phyloP scores from a whole-genome alignment of 2,888 invertebrate genomes.

The Orthonevra nobilis region DNA sequence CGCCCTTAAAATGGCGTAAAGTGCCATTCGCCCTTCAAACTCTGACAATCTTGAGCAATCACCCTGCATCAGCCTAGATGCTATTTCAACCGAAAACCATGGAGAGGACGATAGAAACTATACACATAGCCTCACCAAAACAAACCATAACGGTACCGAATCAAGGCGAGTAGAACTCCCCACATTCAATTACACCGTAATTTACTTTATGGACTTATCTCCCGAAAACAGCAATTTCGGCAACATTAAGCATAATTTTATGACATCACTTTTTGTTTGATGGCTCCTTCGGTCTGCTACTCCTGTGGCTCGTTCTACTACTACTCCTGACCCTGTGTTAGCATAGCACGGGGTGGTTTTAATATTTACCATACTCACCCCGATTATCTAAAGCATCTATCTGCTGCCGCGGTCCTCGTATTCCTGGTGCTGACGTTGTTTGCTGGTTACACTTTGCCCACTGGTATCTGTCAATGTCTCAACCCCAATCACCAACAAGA shows the following conservation, averaged over 20 bases:
- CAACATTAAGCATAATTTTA: constrained; percentile 80
- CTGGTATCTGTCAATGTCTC: constrained; percentile 70
- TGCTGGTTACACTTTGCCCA: constrained; percentile 56
- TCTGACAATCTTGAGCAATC: constrained; percentile 62
- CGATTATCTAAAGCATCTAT: constrained; percentile 58
- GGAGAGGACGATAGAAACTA: constrained; percentile 46
- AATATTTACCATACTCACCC: constrained; percentile 68
- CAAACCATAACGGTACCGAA: constrained; percentile 58
- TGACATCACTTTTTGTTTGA: constrained; percentile 76
- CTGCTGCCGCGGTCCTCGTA: constrained; percentile 10
- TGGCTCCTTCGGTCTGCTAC: constrained; percentile 69
- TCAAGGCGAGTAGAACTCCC: constrained; percentile 71
- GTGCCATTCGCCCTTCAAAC: constrained; percentile 50
- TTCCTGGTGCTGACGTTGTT: constrained; percentile 3
- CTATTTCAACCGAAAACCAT: constrained; percentile 3
- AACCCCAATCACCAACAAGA: constrained; percentile 59
- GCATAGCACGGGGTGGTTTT: constrained; percentile 54
- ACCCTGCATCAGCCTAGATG: constrained; percentile 44
- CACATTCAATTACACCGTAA: constrained; percentile 79
- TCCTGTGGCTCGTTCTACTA: constrained; percentile 16
- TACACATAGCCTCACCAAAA: constrained; percentile 56
- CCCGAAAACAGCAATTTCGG: constrained; percentile 78
- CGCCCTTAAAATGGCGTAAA: not conserved
- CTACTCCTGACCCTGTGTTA: constrained; percentile 10
- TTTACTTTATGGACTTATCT: constrained; percentile 79